A percentile compares a stretch with the other conserved stretches of the same genome.
Evolutionary conservation across 2,797 vertebrate genomes (phyloP).

Genomic region (Parambassis ranga): DNA sequence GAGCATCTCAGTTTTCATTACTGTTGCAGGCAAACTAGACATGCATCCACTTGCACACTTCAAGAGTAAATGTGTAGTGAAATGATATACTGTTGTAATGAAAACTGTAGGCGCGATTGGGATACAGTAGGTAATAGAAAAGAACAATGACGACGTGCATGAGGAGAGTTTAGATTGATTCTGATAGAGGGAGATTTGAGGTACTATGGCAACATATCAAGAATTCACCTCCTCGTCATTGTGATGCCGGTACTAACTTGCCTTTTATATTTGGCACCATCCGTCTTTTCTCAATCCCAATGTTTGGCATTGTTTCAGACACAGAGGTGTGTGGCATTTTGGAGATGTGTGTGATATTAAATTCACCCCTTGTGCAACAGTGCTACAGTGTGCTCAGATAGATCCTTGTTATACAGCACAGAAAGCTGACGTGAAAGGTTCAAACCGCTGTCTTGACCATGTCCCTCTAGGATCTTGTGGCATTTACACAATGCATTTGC

Average conservation of each 20-base stretch:
- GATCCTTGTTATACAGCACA: no score
- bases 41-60: conserved; percentile 38
- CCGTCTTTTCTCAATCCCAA: not conserved
- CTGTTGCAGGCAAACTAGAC: conserved; percentile 1
- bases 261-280: not conserved
- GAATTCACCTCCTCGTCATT: not conserved
- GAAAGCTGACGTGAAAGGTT: conserved; percentile 55
- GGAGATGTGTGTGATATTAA: not conserved
- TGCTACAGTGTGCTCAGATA: not conserved
- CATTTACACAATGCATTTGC: conserved; percentile 30
- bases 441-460: conserved; percentile 31
- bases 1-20: not conserved
- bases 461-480: conserved; percentile 26
- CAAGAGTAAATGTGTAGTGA: conserved; percentile 8
- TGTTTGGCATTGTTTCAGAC: not conserved
- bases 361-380: not conserved
- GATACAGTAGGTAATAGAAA: not conserved
- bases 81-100: conserved; percentile 16
- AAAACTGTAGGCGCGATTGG: not conserved
- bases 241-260: not conserved
- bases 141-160: conserved; percentile 10
- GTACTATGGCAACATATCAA: not conserved
- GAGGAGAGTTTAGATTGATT: not conserved
- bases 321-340: not conserved
- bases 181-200: not conserved